phyloP scores from a whole-genome alignment of 2,888 invertebrate species.

The Catocala fraxini region DNA sequence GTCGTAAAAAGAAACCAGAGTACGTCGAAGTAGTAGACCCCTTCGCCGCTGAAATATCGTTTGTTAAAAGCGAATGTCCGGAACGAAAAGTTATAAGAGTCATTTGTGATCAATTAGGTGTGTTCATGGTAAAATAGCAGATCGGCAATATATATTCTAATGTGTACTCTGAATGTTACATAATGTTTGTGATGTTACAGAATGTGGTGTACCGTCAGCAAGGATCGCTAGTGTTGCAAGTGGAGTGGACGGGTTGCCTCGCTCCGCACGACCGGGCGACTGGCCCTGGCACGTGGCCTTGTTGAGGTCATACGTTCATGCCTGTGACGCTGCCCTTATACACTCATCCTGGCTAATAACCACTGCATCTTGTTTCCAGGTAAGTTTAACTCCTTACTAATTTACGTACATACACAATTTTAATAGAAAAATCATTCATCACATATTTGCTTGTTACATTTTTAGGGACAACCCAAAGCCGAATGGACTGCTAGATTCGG shows the following conservation, averaged over 20 bases:
- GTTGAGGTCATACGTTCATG: conserved; percentile 94
- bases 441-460: conserved; percentile 3
- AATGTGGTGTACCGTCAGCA: conserved; percentile 91
- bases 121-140: conserved; percentile 47
- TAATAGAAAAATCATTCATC: too few species aligned
- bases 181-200: conserved; percentile 62
- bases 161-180: too few species aligned
- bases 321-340: conserved; percentile 95
- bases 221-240: conserved; percentile 78
- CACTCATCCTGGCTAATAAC: conserved; percentile 95
- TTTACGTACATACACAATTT: too few species aligned
- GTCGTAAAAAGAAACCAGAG: conserved; percentile 77
- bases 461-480: conserved; percentile 93
- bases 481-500: conserved; percentile 95
- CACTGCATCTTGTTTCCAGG: conserved; percentile 95
- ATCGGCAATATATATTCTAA: too few species aligned
- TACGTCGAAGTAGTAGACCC: conserved; percentile 95
- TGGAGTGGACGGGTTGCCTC: conserved; percentile 88
- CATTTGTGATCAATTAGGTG: conserved; percentile 92
- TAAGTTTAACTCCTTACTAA: conserved; percentile 32
- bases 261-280: conserved; percentile 93
- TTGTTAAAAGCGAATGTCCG: conserved; percentile 92
- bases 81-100: conserved; percentile 93
- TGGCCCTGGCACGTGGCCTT: conserved; percentile 98
- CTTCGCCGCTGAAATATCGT: conserved; percentile 93